Conservation (phyloP, 2,113 vertebrate species). For the Urocynchramus pylzowi region DNA sequence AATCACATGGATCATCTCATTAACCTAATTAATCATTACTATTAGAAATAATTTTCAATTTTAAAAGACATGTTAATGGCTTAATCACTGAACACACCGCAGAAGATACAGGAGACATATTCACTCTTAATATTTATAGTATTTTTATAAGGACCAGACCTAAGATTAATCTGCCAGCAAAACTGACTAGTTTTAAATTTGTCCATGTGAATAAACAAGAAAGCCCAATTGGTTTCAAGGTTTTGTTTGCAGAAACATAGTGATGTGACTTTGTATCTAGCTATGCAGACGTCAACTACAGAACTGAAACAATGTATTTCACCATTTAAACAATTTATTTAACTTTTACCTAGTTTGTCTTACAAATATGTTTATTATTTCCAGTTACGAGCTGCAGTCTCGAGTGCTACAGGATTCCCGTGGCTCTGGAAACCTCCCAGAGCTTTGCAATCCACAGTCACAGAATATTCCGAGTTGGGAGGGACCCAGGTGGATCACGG, state of each 20-base stretch:
- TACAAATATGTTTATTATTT: neutral
- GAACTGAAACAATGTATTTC: neutral
- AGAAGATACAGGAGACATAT: neutral
- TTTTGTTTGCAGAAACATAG: neutral
- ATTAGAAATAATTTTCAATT: neutral
- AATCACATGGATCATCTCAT: neutral
- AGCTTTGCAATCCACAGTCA: neutral
- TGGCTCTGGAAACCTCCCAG: neutral
- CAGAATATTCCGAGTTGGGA: neutral
- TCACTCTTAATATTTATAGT: neutral
- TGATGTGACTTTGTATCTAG: neutral
- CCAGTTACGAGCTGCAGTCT: neutral
- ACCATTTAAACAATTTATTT: neutral
- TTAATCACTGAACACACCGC: neutral
- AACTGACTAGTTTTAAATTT: neutral
- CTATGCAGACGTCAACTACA: neutral
- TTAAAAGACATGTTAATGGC: neutral
- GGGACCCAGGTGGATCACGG: too few species aligned
- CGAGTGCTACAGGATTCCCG: neutral
- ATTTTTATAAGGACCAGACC: neutral
- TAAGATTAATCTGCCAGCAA: neutral
- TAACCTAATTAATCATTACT: neutral
- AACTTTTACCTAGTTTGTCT: neutral
- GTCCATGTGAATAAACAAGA: neutral
- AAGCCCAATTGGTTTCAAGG: neutral